Conservation (phyloP, 2,113 vertebrate species). For the Cephalopholis sonnerati region DNA sequence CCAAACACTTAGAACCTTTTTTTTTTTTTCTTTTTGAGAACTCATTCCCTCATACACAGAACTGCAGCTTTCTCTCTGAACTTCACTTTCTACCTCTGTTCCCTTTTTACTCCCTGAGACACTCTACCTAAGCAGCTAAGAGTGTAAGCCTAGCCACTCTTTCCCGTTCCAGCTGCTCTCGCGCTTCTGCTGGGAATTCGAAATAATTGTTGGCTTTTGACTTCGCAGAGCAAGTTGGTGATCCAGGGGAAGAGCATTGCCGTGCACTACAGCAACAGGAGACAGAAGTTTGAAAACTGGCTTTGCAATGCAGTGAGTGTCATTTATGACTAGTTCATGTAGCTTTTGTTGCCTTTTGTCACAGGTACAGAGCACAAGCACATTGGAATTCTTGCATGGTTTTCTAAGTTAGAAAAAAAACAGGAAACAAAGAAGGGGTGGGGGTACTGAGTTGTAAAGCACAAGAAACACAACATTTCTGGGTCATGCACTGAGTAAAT, state of each 20-base stretch:
- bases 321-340: not conserved
- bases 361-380: not conserved
- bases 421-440: not conserved
- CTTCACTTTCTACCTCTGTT: conserved; percentile 48
- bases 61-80: conserved; percentile 33
- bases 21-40: conserved; percentile 7
- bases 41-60: conserved; percentile 31
- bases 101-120: conserved; percentile 48
- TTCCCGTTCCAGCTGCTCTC: conserved; percentile 83
- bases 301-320: conserved; percentile 92
- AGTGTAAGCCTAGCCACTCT: conserved; percentile 89
- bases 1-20: conserved; percentile 63
- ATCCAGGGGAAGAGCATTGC: conserved; percentile 94
- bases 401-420: not conserved
- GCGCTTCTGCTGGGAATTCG: conserved; percentile 81
- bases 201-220: conserved; percentile 84
- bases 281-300: conserved; percentile 96
- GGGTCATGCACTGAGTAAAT: not conserved
- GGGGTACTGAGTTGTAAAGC: not conserved
- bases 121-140: conserved; percentile 78
- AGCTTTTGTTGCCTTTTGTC: not conserved
- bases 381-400: not conserved
- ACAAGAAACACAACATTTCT: not conserved
- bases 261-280: conserved; percentile 96
- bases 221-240: conserved; percentile 93